phyloP scores from a whole-genome alignment of 1,140 invertebrate species.

The Plutomurus gul region DNA sequence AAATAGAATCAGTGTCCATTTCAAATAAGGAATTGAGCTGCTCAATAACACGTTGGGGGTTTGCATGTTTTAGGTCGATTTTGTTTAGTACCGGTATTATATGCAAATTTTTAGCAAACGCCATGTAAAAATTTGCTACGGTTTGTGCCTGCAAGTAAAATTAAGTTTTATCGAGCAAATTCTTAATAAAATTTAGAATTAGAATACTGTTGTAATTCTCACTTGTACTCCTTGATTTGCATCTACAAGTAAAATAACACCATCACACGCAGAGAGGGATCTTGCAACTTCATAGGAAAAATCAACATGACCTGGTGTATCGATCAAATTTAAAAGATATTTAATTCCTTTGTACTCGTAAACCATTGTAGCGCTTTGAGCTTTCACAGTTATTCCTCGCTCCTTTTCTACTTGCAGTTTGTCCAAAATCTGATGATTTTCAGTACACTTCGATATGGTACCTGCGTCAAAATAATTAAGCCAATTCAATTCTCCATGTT shows the following conservation, averaged over 20 bases:
- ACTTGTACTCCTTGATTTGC: slow-evolving; percentile 83
- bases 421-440: slow-evolving; percentile 81
- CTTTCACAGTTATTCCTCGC: slow-evolving; percentile 97
- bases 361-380: slow-evolving; percentile 89
- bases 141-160: slow-evolving; percentile 94
- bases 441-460: slow-evolving; percentile 72
- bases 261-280: slow-evolving; percentile 90
- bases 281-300: slow-evolving; percentile 94
- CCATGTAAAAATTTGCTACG: slow-evolving; percentile 93
- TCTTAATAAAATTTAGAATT: neutral
- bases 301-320: slow-evolving; percentile 98
- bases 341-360: slow-evolving; percentile 64
- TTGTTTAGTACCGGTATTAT: slow-evolving; percentile 96
- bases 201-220: neutral
- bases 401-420: slow-evolving; percentile 88
- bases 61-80: slow-evolving; percentile 89
- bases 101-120: slow-evolving; percentile 76
- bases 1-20: slow-evolving; percentile 70
- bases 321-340: slow-evolving; percentile 95
- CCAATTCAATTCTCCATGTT: neutral
- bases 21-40: slow-evolving; percentile 86
- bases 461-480: slow-evolving; percentile 59
- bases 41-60: slow-evolving; percentile 76
- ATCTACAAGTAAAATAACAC: slow-evolving; percentile 92
- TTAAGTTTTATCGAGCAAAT: neutral